These are phyloP conservation scores for Lepilemur septentrionalis DNA, from an alignment of 2,797 vertebrate species.

Conservation along the genomic window DNA sequence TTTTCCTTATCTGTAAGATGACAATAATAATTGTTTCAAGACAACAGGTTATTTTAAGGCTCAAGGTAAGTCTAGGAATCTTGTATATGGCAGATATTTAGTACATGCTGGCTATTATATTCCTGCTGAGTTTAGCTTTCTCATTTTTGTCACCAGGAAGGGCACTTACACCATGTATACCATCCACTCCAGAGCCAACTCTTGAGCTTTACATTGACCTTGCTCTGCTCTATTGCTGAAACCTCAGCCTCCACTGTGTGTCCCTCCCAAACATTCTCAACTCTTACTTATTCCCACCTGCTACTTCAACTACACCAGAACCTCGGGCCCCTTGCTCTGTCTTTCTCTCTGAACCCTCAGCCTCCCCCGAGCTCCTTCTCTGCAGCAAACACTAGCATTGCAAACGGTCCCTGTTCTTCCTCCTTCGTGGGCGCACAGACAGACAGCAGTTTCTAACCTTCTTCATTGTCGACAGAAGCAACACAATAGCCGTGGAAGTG, in stretches of 20 bases:
- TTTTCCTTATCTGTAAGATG: neutral
- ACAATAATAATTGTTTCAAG: too few species aligned
- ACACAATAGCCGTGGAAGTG: rapidly evolving
- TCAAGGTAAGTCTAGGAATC: neutral
- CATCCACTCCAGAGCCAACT: neutral
- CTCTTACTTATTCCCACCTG: too few species aligned
- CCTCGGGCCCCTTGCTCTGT: neutral
- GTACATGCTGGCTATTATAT: neutral
- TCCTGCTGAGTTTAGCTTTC: neutral
- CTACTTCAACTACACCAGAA: too few species aligned
- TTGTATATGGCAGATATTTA: neutral
- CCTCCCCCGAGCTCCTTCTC: too few species aligned
- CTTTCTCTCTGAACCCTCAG: neutral
- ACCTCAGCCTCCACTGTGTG: neutral
- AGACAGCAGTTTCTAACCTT: too few species aligned
- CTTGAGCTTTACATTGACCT: neutral
- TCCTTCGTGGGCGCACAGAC: rapidly evolving
- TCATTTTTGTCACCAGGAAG: neutral
- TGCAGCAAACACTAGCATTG: neutral
- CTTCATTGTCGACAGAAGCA: rapidly evolving
- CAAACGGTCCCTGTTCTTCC: rapidly evolving
- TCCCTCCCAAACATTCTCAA: neutral
- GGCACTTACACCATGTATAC: rapidly evolving
- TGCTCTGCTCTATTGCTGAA: neutral
- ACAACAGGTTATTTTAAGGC: neutral